Evolutionary conservation across 2,113 vertebrate genomes (phyloP).

Genomic region (Atrichornis clamosus): DNA sequence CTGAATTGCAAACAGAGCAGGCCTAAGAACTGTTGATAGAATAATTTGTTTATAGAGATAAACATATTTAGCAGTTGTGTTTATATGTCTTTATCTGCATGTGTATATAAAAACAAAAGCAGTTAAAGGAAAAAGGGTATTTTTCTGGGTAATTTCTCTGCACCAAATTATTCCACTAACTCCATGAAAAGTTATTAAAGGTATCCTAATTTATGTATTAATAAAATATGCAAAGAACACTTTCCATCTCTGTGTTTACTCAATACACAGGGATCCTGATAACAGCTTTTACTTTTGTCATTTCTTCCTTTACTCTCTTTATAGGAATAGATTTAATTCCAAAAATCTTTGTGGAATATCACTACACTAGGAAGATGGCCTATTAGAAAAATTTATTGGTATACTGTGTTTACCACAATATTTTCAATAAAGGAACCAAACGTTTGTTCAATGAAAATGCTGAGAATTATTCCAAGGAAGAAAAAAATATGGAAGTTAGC

Average conservation of each 20-base stretch:
- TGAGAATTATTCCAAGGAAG: background rate
- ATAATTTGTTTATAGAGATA: background rate
- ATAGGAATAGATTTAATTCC: background rate
- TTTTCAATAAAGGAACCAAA: background rate
- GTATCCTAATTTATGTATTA: background rate
- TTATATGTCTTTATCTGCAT: background rate
- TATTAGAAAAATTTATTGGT: background rate
- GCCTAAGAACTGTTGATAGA: background rate
- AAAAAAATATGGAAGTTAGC: background rate
- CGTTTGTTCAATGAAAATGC: background rate
- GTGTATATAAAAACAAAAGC: background rate
- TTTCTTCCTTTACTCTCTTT: background rate
- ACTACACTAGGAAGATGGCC: background rate
- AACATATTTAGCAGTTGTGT: background rate
- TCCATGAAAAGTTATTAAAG: background rate
- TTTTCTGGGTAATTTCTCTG: background rate
- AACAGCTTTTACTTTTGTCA: background rate
- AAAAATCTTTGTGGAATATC: background rate
- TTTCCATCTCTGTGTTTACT: background rate
- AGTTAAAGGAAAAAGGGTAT: background rate
- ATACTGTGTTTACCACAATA: background rate
- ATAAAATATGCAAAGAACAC: slow-evolving; percentile 8
- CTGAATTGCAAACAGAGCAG: background rate
- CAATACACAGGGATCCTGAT: background rate
- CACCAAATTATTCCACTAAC: background rate